These are phyloP conservation scores for Chymomyza procnemis DNA, from an alignment of 2,888 invertebrate species.

Conservation along the genomic window DNA sequence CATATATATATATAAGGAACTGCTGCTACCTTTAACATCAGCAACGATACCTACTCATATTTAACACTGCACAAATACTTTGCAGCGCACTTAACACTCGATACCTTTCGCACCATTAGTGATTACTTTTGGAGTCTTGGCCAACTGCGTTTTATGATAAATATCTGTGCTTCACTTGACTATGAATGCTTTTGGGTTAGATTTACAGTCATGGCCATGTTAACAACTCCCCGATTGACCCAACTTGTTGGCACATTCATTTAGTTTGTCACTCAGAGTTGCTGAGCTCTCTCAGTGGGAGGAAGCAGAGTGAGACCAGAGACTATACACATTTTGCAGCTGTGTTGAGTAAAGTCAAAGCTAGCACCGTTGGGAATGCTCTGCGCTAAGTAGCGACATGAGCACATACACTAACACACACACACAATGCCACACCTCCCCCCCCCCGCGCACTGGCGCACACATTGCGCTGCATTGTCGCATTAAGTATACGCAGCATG, in stretches of 20 bases:
- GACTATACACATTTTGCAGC: neutral
- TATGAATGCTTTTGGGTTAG: neutral
- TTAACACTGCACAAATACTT: no score
- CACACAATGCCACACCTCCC: neutral
- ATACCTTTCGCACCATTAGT: no score
- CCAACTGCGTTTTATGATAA: neutral
- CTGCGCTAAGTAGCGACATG: slow-evolving; percentile 52
- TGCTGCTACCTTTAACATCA: no score
- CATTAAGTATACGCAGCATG: slow-evolving; percentile 50
- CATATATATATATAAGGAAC: no score
- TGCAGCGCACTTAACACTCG: no score
- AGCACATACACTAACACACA: slow-evolving; percentile 11
- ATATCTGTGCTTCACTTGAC: neutral
- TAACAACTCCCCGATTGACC: neutral
- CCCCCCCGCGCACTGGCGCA: neutral
- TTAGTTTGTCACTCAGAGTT: neutral
- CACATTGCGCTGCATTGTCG: neutral
- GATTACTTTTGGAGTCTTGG: no score
- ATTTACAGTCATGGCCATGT: neutral
- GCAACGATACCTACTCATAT: no score
- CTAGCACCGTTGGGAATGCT: slow-evolving; percentile 30
- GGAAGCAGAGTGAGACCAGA: no score
- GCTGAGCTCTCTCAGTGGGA: neutral
- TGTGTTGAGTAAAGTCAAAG: slow-evolving; percentile 3
- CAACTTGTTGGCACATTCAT: neutral